These are phyloP conservation scores for Sebastes dallii DNA, from an alignment of 2,797 vertebrate species.

Conservation along the genomic window DNA sequence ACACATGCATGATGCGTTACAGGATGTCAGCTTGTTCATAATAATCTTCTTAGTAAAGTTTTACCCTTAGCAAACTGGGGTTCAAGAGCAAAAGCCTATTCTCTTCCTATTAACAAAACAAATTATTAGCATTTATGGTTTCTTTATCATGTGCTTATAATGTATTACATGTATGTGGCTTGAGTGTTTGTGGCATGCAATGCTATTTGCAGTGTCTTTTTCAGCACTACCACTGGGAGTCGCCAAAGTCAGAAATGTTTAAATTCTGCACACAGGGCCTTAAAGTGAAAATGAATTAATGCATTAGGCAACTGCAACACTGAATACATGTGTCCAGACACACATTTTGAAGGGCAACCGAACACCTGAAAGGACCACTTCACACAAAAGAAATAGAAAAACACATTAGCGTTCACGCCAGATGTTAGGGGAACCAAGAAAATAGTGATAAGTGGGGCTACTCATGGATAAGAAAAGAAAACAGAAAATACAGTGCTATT, in stretches of 20 bases:
- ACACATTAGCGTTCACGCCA: not conserved
- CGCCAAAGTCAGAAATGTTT: not conserved
- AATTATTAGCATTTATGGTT: not conserved
- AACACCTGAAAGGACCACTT: not conserved
- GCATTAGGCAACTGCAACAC: not conserved
- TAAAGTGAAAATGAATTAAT: not conserved
- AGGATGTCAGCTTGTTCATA: not conserved
- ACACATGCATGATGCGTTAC: not conserved
- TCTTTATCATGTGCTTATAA: not conserved
- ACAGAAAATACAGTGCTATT: not conserved
- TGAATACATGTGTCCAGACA: not conserved
- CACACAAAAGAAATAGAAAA: not conserved
- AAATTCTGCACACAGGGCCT: not conserved
- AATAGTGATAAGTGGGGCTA: not conserved
- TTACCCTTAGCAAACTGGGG: not conserved
- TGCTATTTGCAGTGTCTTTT: not conserved
- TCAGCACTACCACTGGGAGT: not conserved
- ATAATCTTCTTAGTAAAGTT: not conserved
- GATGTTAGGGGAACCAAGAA: not conserved
- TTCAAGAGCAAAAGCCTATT: not conserved
- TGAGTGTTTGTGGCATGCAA: not conserved
- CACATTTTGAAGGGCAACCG: not conserved
- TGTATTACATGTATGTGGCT: not conserved
- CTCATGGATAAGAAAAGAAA: not conserved
- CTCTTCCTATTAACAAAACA: not conserved